Conservation (phyloP, 2,113 vertebrate species). For the Triplophysa rosa region DNA sequence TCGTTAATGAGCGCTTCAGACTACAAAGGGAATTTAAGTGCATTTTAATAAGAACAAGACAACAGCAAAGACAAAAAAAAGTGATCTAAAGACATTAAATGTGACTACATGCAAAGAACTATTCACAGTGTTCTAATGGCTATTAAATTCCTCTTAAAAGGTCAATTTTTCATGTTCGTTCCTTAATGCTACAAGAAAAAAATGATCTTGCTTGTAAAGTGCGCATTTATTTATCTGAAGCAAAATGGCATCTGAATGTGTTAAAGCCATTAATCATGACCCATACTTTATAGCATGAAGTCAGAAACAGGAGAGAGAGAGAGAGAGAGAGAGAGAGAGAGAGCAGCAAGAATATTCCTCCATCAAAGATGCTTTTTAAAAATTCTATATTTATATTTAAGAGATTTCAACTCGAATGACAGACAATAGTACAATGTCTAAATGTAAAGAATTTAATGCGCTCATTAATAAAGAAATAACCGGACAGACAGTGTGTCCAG, state of each 20-base stretch:
- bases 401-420: background rate
- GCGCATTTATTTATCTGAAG: conserved; percentile 31
- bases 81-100: conserved; percentile 68
- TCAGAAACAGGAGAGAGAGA: background rate
- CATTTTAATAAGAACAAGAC: conserved; percentile 78
- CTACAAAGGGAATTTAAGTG: conserved; percentile 82
- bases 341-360: background rate
- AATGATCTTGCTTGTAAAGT: conserved; percentile 21
- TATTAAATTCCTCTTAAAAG: conserved; percentile 26
- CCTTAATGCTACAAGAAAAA: conserved; percentile 3
- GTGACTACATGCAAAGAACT: conserved; percentile 32
- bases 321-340: background rate
- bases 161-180: conserved; percentile 17
- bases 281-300: background rate
- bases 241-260: conserved; percentile 32
- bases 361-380: background rate
- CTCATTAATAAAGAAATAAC: no score
- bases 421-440: background rate
- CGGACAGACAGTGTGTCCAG: background rate
- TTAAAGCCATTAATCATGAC: conserved; percentile 27
- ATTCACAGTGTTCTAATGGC: conserved; percentile 24
- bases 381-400: background rate
- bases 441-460: background rate
- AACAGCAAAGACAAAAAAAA: conserved; percentile 69
- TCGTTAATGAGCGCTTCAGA: conserved; percentile 80